Conservation (phyloP, 2,797 vertebrate species). For the Phalloptychus januarius region DNA sequence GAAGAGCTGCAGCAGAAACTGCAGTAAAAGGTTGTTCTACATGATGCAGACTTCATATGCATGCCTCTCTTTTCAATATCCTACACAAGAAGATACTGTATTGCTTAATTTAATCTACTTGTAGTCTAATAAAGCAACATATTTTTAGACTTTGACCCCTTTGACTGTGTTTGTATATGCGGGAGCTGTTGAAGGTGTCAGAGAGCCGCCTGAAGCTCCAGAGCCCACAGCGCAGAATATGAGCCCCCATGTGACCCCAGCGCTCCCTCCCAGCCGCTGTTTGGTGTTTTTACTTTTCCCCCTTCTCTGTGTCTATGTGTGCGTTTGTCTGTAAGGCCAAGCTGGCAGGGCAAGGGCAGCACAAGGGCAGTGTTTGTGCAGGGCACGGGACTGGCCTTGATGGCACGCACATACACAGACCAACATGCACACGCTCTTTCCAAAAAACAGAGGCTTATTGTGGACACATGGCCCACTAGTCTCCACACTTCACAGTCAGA, state of each 20-base stretch:
- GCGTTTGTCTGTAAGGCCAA: slow-evolving; percentile 29
- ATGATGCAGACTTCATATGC: background rate
- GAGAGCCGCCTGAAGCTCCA: slow-evolving; percentile 19
- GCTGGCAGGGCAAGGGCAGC: slow-evolving; percentile 70
- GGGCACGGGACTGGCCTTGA: slow-evolving; percentile 72
- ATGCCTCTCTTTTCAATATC: background rate
- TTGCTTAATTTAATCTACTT: background rate
- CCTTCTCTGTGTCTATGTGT: slow-evolving; percentile 38
- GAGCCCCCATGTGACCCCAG: slow-evolving; percentile 54
- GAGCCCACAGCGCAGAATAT: slow-evolving; percentile 32
- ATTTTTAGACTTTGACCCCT: slow-evolving; percentile 23
- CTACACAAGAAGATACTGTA: background rate
- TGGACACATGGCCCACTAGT: slow-evolving; percentile 54
- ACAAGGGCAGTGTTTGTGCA: slow-evolving; percentile 79
- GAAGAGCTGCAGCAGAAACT: background rate
- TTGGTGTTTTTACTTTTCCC: slow-evolving; percentile 39
- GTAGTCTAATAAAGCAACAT: slow-evolving; percentile 13
- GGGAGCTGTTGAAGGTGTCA: slow-evolving; percentile 27
- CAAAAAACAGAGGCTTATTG: slow-evolving; percentile 80
- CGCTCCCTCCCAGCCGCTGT: slow-evolving; percentile 22
- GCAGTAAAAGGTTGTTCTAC: background rate
- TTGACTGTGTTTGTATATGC: background rate
- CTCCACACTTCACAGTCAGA: slow-evolving; percentile 66
- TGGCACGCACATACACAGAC: slow-evolving; percentile 57
- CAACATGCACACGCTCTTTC: slow-evolving; percentile 40